phyloP scores from a whole-genome alignment of 2,888 invertebrate species.

The Petrolisthes cinctipes region DNA sequence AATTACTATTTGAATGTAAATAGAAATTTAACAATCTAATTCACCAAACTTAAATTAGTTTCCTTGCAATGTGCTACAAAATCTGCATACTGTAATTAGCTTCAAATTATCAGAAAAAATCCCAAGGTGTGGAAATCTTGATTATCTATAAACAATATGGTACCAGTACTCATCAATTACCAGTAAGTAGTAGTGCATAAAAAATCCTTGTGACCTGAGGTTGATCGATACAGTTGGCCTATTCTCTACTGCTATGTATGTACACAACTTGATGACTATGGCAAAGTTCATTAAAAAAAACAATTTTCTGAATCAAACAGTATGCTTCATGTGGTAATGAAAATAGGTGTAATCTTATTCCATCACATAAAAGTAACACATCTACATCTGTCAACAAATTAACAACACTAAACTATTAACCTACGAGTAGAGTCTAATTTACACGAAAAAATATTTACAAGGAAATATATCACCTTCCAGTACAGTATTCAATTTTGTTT shows the following conservation, averaged over 20 bases:
- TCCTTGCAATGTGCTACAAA: too few relatives aligned
- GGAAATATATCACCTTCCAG: conserved; percentile 2
- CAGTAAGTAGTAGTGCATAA: background rate
- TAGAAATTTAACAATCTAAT: too few relatives aligned
- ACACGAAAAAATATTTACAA: conserved; percentile 15
- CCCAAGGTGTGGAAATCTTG: too few relatives aligned
- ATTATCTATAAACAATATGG: too few relatives aligned
- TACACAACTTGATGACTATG: background rate
- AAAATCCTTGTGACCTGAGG: background rate
- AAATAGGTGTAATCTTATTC: background rate
- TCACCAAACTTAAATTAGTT: too few relatives aligned
- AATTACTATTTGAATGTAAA: too few relatives aligned
- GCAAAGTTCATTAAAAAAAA: background rate
- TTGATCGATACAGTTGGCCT: background rate
- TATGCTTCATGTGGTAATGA: background rate
- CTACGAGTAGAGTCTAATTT: background rate
- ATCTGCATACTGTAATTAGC: too few relatives aligned
- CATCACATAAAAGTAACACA: background rate
- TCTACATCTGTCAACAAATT: background rate
- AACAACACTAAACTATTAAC: conserved; percentile 15
- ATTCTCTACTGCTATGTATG: background rate
- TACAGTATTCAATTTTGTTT: conserved; percentile 3
- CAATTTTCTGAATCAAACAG: background rate
- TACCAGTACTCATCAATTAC: background rate
- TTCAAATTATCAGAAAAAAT: too few relatives aligned